Base-by-base conservation (phyloP, 2,113 vertebrate genomes). In the Neogale vison region DNA sequence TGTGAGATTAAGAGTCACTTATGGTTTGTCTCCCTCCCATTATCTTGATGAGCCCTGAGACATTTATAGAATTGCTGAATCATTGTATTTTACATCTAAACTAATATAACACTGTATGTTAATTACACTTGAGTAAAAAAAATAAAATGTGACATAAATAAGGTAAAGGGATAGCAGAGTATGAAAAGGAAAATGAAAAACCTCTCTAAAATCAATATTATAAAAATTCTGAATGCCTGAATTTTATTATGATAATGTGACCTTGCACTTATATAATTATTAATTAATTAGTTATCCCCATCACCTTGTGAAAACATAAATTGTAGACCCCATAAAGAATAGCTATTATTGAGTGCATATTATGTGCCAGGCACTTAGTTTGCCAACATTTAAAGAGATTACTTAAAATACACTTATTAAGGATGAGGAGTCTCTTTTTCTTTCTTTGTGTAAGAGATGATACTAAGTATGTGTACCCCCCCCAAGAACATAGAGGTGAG, bases 241-340 rank as follows among this genome's bases (percentile, higher is more conserved):
- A n/a, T 79, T 79, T 97, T 97, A 83, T 76, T 84, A 23, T 45
- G 36, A 93, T 90, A n/a, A 80, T 42, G 12, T 59, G 39, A 95
- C 29, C 26, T 91, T 81, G 72, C 0, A 72, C 12, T 93, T 96
- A 71, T 8, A 71, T 80, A 69, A 34, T 65, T 80, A 95, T 26
- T 86, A 59, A 52, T 59, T 83, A 71, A 52, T 52, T 84, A 63
- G n/a, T 85, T 77, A 88, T 82, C 4, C 15, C 12, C 20, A 6
- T 89, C 2, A 71, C 15, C 31, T 90, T 90, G 13, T 71, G 88
- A 81, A 95, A 95, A n/a, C 50, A 76, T 74, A 23, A 80, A 55
- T 76, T 88, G 39, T 18, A 81, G 4, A 79, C 17, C 52, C 2
- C 15, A 71, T 23, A 14, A 95, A 89, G 7, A 92, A 59, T 8